Evolutionary conservation across 2,797 vertebrate species (phyloP), one percentile per base, ranked within the genome.

Genomic region (Centroberyx gerrardi): DNA sequence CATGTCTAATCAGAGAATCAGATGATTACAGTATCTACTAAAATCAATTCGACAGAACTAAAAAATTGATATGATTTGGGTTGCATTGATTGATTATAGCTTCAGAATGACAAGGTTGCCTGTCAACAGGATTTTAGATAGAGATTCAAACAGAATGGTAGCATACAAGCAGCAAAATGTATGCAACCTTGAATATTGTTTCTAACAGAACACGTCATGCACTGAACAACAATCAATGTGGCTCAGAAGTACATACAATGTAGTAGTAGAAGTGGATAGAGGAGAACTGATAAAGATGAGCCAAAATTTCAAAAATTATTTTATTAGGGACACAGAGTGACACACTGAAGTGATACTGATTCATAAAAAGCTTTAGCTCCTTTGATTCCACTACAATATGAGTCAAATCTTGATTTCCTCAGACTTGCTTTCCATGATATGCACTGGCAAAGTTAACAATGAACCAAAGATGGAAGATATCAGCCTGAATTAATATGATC

Each of bases 401-500:
- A 48, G 14, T 48, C 2, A 48, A 48, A 14, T 15, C 14, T 4
- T 48, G 15, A 14, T 14, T 15, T 48, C 3, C 14, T 48, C 22
- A 22, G 13, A 12, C 42, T 12, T 52, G n/a, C 40, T 53, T 40
- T 18, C 36, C 17, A 8, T 40, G 8, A 66, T 31, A 36, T 46
- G 2, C 59, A 48, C n/a, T 0, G 5, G 56, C 27, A 55, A 60
- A 60, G 65, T 48, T 79, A 5, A 66, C 64, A 62, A 56, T 44
- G 8, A 73, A 53, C 27, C 29, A 38, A 51, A 60, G 10, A 59
- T 51, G 49, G 46, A 76, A 27, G 36, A 9, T 51, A 78, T 64
- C 38, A 9, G 63, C 68, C 15, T 52, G 33, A 65, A 67, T 46
- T 10, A 59, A 74, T 62, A 63, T 65, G 18, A 55, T 17, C 42